A percentile compares a stretch with the other conserved stretches of the same genome.
phyloP scores from a whole-genome alignment of 2,113 vertebrate species.

The Hemibagrus wyckioides region DNA sequence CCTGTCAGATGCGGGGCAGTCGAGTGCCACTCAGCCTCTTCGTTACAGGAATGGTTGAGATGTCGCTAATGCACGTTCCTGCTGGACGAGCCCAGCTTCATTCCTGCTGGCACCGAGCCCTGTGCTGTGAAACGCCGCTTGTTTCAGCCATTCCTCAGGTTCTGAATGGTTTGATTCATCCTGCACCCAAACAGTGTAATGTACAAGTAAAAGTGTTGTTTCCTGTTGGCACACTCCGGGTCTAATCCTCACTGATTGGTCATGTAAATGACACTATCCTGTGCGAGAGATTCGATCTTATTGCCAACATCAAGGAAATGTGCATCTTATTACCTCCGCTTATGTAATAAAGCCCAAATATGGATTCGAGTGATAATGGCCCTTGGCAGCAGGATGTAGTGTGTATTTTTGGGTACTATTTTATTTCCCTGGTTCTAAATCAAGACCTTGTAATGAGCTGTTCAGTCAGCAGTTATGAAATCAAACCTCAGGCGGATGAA shows the following conservation, averaged over 20 bases:
- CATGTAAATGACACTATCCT: too few relatives aligned
- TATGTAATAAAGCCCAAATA: background rate
- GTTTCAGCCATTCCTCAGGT: background rate
- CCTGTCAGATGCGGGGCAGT: background rate
- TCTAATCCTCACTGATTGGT: background rate
- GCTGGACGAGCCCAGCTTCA: background rate
- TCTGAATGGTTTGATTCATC: too few relatives aligned
- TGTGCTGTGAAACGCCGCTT: background rate
- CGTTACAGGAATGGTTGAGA: background rate
- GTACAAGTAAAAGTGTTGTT: background rate
- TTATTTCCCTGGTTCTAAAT: slow-evolving; percentile 16
- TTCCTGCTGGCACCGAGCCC: background rate
- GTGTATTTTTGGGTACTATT: background rate
- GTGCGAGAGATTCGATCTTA: background rate
- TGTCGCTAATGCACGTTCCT: background rate
- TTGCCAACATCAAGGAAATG: background rate
- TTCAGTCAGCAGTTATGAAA: background rate
- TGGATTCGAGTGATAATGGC: background rate
- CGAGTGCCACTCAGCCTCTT: background rate
- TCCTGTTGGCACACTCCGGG: background rate
- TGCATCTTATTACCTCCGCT: background rate
- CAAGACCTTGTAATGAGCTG: slow-evolving; percentile 1
- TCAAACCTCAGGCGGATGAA: background rate
- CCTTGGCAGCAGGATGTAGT: background rate
- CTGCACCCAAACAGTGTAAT: background rate